These are phyloP conservation scores for Nebria salina DNA, from an alignment of 2,888 invertebrate species.

Conservation along the genomic window DNA sequence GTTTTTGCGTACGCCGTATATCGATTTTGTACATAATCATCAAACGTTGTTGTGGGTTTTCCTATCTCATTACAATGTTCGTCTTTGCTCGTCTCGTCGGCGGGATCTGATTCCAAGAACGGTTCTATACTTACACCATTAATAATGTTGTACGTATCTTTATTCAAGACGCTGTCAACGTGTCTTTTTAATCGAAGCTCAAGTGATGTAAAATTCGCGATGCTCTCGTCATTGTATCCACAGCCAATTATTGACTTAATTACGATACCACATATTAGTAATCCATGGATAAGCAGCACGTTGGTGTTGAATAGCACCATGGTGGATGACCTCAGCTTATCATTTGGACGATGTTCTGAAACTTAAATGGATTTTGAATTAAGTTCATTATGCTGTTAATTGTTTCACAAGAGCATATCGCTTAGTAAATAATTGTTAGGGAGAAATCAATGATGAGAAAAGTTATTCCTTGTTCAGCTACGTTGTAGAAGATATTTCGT, in stretches of 20 bases:
- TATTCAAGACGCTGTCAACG: slow-evolving; percentile 67
- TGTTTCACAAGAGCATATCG: neutral
- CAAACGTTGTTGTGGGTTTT: slow-evolving; percentile 61
- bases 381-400: neutral
- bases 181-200: slow-evolving; percentile 67
- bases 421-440: neutral
- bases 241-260: slow-evolving; percentile 50
- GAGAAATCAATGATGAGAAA: neutral
- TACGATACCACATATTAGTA: slow-evolving; percentile 18
- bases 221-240: slow-evolving; percentile 55
- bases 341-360: slow-evolving; percentile 37
- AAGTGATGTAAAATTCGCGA: slow-evolving; percentile 59
- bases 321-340: slow-evolving; percentile 32
- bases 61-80: slow-evolving; percentile 46
- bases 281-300: slow-evolving; percentile 24
- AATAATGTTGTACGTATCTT: slow-evolving; percentile 67
- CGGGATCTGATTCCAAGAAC: slow-evolving; percentile 51
- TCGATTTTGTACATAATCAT: slow-evolving; percentile 68
- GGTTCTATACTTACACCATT: slow-evolving; percentile 68
- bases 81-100: slow-evolving; percentile 48
- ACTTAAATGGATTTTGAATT: slow-evolving; percentile 11
- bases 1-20: slow-evolving; percentile 69
- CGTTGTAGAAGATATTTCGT: neutral
- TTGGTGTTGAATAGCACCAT: slow-evolving; percentile 41
- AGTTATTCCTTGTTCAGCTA: neutral